These are phyloP conservation scores for Cryptophagus acutangulus DNA, from an alignment of 2,888 invertebrate species.

Conservation along the genomic window DNA sequence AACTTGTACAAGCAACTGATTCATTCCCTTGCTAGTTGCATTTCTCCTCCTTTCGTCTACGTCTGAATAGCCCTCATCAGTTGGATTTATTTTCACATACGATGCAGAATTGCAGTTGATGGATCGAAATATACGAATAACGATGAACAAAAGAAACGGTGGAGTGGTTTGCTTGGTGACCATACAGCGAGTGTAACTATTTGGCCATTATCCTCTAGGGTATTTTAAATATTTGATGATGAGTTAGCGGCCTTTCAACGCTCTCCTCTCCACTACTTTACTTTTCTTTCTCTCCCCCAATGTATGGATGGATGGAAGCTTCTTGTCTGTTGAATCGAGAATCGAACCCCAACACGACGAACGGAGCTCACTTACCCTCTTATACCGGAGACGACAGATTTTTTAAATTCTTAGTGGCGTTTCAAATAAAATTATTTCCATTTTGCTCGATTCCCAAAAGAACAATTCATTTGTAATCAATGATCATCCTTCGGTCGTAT, in stretches of 20 bases:
- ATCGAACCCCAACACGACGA: constrained; percentile 7
- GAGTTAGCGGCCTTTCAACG: constrained; percentile 45
- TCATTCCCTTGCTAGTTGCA: constrained; percentile 22
- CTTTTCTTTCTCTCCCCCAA: too few relatives aligned
- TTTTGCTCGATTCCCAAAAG: constrained; percentile 24
- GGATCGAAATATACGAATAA: too few relatives aligned
- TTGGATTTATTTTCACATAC: constrained; percentile 30
- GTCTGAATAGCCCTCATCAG: constrained; percentile 35
- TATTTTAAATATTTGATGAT: constrained; percentile 49
- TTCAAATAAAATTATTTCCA: constrained; percentile 38
- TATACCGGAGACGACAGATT: constrained; percentile 37
- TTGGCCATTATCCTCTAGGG: constrained; percentile 41
- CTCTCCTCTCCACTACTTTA: constrained; percentile 30
- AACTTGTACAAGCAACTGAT: constrained; percentile 3
- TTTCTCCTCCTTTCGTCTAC: not conserved
- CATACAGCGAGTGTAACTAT: constrained; percentile 34
- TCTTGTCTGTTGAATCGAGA: constrained; percentile 23
- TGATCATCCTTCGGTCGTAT: constrained; percentile 24
- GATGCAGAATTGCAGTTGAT: too few relatives aligned
- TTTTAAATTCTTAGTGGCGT: constrained; percentile 40
- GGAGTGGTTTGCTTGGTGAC: constrained; percentile 19
- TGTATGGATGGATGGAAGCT: too few relatives aligned
- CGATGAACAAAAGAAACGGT: too few relatives aligned
- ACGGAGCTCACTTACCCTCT: constrained; percentile 25
- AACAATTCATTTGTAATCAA: constrained; percentile 37